Base-by-base conservation (phyloP, 2,888 invertebrate species). In the Zonitis immaculata region DNA sequence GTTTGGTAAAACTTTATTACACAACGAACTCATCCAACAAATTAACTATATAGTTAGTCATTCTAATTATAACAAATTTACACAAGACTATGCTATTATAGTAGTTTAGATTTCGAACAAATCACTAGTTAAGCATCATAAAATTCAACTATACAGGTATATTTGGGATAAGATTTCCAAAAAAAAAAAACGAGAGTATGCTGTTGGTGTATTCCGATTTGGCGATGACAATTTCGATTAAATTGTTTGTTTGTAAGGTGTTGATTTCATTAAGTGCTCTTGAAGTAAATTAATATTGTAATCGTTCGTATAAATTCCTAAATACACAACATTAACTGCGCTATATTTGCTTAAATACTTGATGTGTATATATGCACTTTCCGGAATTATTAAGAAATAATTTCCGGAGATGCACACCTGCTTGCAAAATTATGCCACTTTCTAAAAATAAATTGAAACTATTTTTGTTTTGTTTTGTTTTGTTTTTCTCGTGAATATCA, bases 251-350 rank as follows among this genome's bases (percentile, higher is more conserved):
- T 65, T 64, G 61, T 61, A 65, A 70, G 68, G 71, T 71, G 71
- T 72, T 71, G 71, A 72, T 72, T 72, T 70, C 71, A 72, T 72
- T 72, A 72, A 71, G 72, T 70, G 70, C 69, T 68, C n/a, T n/a
- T n/a, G n/a, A 66, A 66, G 68, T 67, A 71, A 72, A 71, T 71
- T 70, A 72, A 72, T 72, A 70, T 66, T 63, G 68, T 66, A 64
- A 67, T 65, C 32, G n/a, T 67, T 65, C 60, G 67, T 67, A 70
- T 71, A 69, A 70, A 70, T 71, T 71, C 68, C 70, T 64, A 62
- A 65, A 67, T 66, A 72, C 68, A 73, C 70, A 71, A 71, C 70
- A 72, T 71, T 69, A 72, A 69, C n/a, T n/a, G n/a, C n/a, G n/a
- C 70, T 68, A 70, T 72, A 71, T 71, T 70, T 71, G 67, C 70